These are phyloP conservation scores for Mythimna lalbum DNA, from an alignment of 2,888 invertebrate genomes.

Conservation along the genomic window DNA sequence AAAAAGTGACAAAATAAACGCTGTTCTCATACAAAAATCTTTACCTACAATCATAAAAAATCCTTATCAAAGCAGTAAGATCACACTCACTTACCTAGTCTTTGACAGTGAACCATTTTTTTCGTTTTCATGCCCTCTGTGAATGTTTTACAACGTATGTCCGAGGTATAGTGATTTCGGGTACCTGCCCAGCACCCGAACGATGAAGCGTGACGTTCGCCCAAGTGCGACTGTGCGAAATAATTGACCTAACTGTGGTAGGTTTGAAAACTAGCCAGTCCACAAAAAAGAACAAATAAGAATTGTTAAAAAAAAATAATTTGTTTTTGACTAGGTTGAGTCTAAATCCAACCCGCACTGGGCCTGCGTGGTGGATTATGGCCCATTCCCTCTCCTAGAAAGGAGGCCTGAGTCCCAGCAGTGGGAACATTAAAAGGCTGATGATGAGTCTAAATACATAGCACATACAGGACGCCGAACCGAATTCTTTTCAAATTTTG, in stretches of 20 bases:
- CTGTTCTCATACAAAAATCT: too few relatives aligned
- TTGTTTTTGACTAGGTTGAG: not conserved
- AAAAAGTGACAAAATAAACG: too few relatives aligned
- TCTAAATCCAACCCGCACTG: too few relatives aligned
- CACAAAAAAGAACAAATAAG: not conserved
- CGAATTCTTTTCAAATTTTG: too few relatives aligned
- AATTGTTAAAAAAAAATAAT: not conserved
- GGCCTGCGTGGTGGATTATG: too few relatives aligned
- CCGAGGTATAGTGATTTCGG: conserved; percentile 77
- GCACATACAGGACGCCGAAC: too few relatives aligned
- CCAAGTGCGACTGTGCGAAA: conserved; percentile 56
- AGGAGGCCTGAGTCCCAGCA: too few relatives aligned
- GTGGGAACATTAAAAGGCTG: too few relatives aligned
- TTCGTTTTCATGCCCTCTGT: conserved; percentile 75
- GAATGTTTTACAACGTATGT: conserved; percentile 76
- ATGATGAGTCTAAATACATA: too few relatives aligned
- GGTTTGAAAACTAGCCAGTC: not conserved
- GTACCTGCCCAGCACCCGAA: conserved; percentile 71
- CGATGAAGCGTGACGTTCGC: conserved; percentile 59
- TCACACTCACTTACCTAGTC: conserved; percentile 58
- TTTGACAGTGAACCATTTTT: conserved; percentile 72
- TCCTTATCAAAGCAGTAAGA: not conserved
- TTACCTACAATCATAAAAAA: not conserved
- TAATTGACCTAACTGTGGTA: conserved; percentile 36
- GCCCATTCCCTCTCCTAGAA: too few relatives aligned